These are phyloP conservation scores for Morphnarchus princeps DNA, from an alignment of 2,113 vertebrate species.

Conservation along the genomic window DNA sequence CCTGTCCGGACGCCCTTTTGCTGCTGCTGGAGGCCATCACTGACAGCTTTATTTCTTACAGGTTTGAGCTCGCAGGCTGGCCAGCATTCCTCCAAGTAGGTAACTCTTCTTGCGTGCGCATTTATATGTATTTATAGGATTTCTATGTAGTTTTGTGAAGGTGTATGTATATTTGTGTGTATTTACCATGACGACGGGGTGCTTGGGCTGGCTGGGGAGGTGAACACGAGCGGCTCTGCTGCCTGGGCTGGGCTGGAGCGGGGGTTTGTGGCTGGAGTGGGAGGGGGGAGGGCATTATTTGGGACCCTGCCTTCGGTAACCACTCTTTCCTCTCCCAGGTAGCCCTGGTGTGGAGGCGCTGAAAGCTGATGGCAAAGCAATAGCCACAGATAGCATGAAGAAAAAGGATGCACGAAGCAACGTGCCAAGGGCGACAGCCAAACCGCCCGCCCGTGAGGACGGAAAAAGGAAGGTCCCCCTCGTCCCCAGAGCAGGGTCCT, in stretches of 20 bases:
- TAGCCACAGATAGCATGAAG: fast-evolving
- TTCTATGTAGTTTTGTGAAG: fast-evolving
- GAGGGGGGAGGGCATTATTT: fast-evolving
- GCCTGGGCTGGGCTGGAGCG: background rate
- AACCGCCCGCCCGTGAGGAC: fast-evolving
- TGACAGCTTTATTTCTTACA: slow-evolving; percentile 74
- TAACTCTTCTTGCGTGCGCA: background rate
- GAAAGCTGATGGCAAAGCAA: background rate
- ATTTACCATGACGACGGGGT: background rate
- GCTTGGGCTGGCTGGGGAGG: background rate
- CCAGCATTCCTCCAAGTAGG: slow-evolving; percentile 58
- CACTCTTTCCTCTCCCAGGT: background rate
- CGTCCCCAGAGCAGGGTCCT: background rate
- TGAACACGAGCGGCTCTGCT: fast-evolving
- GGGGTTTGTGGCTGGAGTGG: background rate
- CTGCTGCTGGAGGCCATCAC: background rate
- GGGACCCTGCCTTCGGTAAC: background rate
- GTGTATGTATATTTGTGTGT: fast-evolving
- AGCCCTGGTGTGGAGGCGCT: background rate
- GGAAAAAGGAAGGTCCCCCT: background rate
- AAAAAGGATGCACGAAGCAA: background rate
- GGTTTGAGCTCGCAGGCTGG: slow-evolving; percentile 70
- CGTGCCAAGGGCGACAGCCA: fast-evolving
- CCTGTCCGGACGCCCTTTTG: fast-evolving
- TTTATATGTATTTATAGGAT: background rate